Evolutionary conservation across 2,113 vertebrate species (phyloP), one percentile per base, ranked within the genome.

Genomic region (Calidris pygmaea): DNA sequence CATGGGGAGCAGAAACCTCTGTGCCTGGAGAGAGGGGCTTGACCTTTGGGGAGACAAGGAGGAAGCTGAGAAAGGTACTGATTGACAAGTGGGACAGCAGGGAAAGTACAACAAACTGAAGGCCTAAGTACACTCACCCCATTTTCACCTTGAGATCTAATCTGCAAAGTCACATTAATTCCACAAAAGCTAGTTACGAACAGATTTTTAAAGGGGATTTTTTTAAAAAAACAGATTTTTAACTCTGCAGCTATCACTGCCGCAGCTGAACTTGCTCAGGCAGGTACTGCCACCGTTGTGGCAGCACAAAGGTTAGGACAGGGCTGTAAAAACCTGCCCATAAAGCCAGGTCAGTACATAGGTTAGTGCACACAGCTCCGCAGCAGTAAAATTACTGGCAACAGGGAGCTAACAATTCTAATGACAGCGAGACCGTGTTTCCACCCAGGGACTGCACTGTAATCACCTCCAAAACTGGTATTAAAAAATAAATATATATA

Each of bases 101-200:
- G 59, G 10, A 58, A 83, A 50, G 37, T 2, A 39, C 34, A 35
- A 3, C 10, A 4, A n/a, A 58, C 18, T 37, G 7, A 41, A 68
- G 43, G 39, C 34, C 45, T 52, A 2, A 0, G 14, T 8, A 27
- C 10, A 4, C 67, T 56, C 45, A 3, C 7, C 0, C 0, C 1
- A 27, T 76, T 47, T 84, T n/a, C 88, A 86, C 80, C 72, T 75
- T 59, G 65, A 86, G 48, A 35, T 60, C 26, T 14, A 22, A 62
- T 21, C 79, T 86, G 56, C 59, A 14, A 32, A 72, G 53, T 22
- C 75, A 58, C 41, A 16, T 12, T 5, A 37, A 62, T 6, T n/a
- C 63, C 91, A 73, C 58, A 55, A 3, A 9, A 73, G 74, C 10
- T 1, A n/a, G 13, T 34, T 55, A 12, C 32, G 35, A 70, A 34